These are phyloP conservation scores for Achatina immaculata DNA, from an alignment of 1,140 invertebrate genomes.

Conservation along the genomic window DNA sequence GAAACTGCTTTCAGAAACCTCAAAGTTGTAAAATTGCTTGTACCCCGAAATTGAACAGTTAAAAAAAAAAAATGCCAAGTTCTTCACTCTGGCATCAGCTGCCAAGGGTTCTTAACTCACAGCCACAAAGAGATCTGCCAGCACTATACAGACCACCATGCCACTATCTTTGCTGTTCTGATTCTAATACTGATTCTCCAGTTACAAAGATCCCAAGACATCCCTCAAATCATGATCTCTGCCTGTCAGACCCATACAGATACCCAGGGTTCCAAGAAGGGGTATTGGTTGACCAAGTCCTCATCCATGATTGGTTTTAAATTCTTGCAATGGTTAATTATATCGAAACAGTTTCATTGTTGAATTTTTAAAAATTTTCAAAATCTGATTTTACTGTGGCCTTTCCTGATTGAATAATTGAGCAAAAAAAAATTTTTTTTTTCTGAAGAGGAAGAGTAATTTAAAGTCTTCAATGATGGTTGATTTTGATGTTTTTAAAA, in stretches of 20 bases:
- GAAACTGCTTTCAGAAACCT: no score
- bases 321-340: no score
- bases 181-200: background rate
- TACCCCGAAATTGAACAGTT: no score
- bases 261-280: background rate
- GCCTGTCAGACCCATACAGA: background rate
- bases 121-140: no score
- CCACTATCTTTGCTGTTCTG: background rate
- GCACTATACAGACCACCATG: no score
- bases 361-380: no score
- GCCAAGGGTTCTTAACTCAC: no score
- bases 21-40: no score
- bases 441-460: background rate
- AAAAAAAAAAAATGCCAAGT: no score
- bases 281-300: background rate
- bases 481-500: background rate
- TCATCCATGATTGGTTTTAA: background rate
- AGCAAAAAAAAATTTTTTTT: no score
- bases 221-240: background rate
- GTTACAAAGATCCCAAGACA: background rate
- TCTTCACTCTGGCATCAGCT: no score
- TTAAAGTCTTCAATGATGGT: background rate
- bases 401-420: background rate
- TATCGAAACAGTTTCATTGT: no score
- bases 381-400: slow-evolving; percentile 1